phyloP scores from a whole-genome alignment of 2,113 vertebrate genomes.

The Gadus macrocephalus region DNA sequence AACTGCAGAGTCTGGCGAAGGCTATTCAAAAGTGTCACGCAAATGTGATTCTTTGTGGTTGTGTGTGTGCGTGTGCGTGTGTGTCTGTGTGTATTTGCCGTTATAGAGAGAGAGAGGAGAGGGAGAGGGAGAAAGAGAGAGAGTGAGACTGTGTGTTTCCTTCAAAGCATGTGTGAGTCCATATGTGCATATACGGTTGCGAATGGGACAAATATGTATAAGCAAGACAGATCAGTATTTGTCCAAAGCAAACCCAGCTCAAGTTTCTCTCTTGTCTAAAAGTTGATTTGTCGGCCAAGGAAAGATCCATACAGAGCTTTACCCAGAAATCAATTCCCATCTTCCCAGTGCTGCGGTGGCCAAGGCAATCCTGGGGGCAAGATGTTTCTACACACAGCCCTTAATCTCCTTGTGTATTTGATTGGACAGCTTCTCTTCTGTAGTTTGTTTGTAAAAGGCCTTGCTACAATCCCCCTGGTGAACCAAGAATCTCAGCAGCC shows the following conservation, averaged over 20 bases:
- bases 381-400: slow-evolving; percentile 65
- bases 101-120: neutral
- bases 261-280: slow-evolving; percentile 52
- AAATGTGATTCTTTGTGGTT: neutral
- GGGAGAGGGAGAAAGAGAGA: neutral
- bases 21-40: too few relatives aligned
- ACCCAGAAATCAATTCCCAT: slow-evolving; percentile 70
- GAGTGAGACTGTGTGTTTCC: slow-evolving; percentile 1
- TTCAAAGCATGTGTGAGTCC: neutral
- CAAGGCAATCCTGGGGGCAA: slow-evolving; percentile 53
- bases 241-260: slow-evolving; percentile 49
- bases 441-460: slow-evolving; percentile 68
- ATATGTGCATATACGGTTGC: neutral
- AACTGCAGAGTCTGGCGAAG: too few relatives aligned
- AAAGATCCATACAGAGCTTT: slow-evolving; percentile 58
- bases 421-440: slow-evolving; percentile 59
- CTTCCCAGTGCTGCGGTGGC: slow-evolving; percentile 53
- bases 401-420: slow-evolving; percentile 71
- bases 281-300: slow-evolving; percentile 55
- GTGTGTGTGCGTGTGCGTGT: slow-evolving; percentile 16
- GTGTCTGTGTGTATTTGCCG: neutral
- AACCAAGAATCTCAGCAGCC: slow-evolving; percentile 58
- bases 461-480: slow-evolving; percentile 63
- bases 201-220: neutral
- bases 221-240: slow-evolving; percentile 44